Conservation (phyloP, 2,797 vertebrate species). For the Melanotaenia trifasciata region DNA sequence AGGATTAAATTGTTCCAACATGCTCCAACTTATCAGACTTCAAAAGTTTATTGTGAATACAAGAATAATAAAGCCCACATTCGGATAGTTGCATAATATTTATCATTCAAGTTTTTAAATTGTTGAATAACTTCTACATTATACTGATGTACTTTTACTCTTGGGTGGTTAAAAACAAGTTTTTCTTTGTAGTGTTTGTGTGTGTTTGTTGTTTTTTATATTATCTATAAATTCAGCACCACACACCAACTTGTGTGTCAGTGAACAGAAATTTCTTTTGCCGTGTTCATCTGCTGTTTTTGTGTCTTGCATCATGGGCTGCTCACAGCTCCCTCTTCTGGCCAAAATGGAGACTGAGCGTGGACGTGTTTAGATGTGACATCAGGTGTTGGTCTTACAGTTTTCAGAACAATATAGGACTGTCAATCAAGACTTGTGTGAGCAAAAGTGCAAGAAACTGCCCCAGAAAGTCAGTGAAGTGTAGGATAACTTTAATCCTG, state of each 20-base stretch:
- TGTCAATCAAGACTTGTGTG: neutral
- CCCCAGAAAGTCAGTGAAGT: neutral
- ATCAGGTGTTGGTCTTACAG: neutral
- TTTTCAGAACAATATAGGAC: neutral
- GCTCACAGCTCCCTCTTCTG: constrained; percentile 53
- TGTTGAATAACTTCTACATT: too few species aligned
- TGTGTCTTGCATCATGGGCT: neutral
- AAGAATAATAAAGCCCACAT: too few species aligned
- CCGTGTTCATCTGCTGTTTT: too few species aligned
- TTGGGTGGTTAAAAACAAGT: neutral
- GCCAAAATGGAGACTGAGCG: constrained; percentile 2
- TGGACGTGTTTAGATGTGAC: neutral
- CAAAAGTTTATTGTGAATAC: too few species aligned
- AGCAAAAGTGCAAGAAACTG: neutral
- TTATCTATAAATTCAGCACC: neutral
- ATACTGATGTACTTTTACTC: too few species aligned
- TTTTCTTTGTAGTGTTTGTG: neutral
- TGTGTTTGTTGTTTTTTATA: neutral
- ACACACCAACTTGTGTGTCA: neutral
- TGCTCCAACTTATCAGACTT: too few species aligned
- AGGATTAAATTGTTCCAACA: too few species aligned
- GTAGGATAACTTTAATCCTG: neutral
- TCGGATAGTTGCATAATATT: too few species aligned
- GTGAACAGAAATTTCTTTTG: neutral
- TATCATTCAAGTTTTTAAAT: too few species aligned